These are phyloP conservation scores for Helleia helle DNA, from an alignment of 2,888 invertebrate genomes.

Conservation along the genomic window DNA sequence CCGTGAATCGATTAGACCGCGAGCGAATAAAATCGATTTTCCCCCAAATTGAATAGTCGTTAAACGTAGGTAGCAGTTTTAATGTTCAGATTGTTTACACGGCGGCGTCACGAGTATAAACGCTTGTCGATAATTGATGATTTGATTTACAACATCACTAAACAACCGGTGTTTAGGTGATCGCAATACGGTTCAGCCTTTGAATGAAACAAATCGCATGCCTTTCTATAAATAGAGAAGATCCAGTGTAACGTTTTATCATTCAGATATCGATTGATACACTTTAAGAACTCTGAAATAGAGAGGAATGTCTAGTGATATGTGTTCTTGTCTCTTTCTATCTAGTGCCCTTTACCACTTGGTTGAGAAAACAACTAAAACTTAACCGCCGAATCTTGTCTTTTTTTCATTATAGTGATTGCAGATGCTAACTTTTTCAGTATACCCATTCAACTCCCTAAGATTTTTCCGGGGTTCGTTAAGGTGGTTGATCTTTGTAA, in stretches of 20 bases:
- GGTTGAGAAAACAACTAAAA: too few species aligned
- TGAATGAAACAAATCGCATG: conserved; percentile 41
- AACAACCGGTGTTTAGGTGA: conserved; percentile 70
- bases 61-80: conserved; percentile 67
- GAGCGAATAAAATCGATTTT: conserved; percentile 74
- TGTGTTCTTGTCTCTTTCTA: too few species aligned
- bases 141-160: conserved; percentile 72
- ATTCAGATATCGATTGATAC: background rate
- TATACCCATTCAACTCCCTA: too few species aligned
- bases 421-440: too few species aligned
- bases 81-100: conserved; percentile 68
- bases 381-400: too few species aligned
- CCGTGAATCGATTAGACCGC: conserved; percentile 56
- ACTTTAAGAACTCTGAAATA: too few species aligned
- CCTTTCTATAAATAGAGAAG: conserved; percentile 20
- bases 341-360: too few species aligned
- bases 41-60: conserved; percentile 69
- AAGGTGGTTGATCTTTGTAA: too few species aligned
- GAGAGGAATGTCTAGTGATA: too few species aligned
- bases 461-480: too few species aligned
- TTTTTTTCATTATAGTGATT: too few species aligned
- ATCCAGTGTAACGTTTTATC: conserved; percentile 5
- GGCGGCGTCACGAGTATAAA: conserved; percentile 72
- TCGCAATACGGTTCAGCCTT: conserved; percentile 47
- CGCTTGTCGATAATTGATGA: conserved; percentile 73